These are phyloP conservation scores for Myodes glareolus DNA, from an alignment of 2,113 vertebrate genomes.

Conservation along the genomic window DNA sequence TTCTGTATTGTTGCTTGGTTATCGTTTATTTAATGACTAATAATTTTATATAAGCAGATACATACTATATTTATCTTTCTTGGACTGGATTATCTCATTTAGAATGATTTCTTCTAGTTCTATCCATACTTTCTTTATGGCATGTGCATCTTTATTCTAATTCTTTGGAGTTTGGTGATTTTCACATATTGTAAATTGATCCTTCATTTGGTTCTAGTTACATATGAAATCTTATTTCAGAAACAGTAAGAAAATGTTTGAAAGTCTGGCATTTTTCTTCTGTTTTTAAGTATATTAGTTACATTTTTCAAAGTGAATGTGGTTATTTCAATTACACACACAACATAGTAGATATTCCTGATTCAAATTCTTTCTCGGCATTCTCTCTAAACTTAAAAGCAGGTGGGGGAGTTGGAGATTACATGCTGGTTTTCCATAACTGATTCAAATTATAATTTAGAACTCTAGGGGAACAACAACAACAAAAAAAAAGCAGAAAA, in stretches of 20 bases:
- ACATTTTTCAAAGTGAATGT: conserved; percentile 22
- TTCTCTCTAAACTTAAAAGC: background rate
- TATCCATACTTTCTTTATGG: background rate
- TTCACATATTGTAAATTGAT: background rate
- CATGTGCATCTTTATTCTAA: background rate
- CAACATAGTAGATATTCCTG: background rate
- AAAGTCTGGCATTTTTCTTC: background rate
- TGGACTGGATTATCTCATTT: too few species aligned
- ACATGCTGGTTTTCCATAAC: conserved; percentile 47
- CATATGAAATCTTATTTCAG: background rate
- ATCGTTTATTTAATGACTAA: background rate
- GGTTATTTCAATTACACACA: background rate
- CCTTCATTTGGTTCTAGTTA: background rate
- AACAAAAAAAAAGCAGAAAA: background rate
- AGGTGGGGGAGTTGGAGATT: background rate
- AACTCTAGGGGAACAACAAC: background rate
- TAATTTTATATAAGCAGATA: background rate
- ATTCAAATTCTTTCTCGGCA: background rate
- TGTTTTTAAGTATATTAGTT: background rate
- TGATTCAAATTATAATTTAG: conserved; percentile 52
- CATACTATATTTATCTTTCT: background rate
- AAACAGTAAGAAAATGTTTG: background rate
- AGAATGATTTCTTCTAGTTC: background rate
- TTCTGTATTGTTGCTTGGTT: background rate
- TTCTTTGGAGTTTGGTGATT: background rate